Evolutionary conservation across 2,113 vertebrate genomes (phyloP).

Genomic region (Prunella fulvescens): DNA sequence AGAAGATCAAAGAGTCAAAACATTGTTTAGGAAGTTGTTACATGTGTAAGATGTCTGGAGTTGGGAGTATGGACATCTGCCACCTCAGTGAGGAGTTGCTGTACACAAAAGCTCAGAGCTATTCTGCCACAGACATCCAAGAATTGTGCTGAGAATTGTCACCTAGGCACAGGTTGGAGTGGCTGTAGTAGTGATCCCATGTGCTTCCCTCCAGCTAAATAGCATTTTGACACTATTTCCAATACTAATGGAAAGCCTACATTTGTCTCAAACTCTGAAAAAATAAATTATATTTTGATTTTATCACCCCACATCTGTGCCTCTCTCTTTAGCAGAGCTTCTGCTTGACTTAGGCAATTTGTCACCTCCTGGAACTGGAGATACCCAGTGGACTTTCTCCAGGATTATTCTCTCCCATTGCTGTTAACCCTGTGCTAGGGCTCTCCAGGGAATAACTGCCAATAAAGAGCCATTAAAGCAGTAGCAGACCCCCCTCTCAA

Average conservation of each 20-base stretch:
- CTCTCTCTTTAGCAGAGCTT: background rate
- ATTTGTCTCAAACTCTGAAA: background rate
- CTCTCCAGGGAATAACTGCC: background rate
- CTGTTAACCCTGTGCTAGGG: background rate
- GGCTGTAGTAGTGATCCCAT: too few species aligned
- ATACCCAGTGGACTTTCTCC: background rate
- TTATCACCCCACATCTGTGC: background rate
- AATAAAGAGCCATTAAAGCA: background rate
- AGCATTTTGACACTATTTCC: background rate
- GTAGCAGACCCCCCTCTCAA: background rate
- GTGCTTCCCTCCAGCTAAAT: background rate
- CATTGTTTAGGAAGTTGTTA: background rate
- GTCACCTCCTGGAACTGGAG: background rate
- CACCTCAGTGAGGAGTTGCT: background rate
- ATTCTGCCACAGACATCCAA: background rate
- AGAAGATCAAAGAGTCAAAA: background rate
- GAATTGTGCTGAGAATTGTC: background rate
- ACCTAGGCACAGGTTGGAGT: background rate
- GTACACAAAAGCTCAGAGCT: fast-evolving
- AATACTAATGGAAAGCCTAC: background rate
- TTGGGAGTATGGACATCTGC: background rate
- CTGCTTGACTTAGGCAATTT: background rate
- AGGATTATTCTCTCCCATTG: background rate
- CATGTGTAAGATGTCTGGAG: background rate
- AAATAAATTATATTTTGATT: background rate